A percentile compares a stretch with the other conserved stretches of the same genome.
Evolutionary conservation across 2,113 vertebrate species (phyloP).

Genomic region (Heterocephalus glaber): DNA sequence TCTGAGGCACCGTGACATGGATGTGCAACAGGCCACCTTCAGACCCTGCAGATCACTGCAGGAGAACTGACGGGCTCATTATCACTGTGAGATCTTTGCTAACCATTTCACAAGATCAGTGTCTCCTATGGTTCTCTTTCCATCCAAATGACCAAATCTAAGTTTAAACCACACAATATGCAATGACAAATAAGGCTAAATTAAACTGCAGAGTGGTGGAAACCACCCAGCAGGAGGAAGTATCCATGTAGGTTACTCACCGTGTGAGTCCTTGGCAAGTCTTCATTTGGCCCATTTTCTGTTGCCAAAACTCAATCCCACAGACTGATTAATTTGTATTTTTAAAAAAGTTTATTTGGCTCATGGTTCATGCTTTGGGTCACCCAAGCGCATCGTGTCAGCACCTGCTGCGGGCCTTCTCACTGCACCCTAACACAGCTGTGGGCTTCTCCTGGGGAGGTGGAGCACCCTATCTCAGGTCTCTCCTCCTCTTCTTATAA

Average conservation of each 20-base stretch:
- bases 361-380: neutral
- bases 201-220: neutral
- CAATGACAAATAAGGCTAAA: neutral
- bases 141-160: neutral
- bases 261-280: accelerated
- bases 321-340: neutral
- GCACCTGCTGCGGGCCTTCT: neutral
- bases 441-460: too few relatives aligned
- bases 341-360: neutral
- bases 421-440: accelerated
- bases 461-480: neutral
- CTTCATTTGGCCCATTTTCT: too few relatives aligned
- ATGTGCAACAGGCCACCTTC: neutral
- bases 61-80: neutral
- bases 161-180: neutral
- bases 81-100: neutral
- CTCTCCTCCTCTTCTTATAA: neutral
- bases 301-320: neutral
- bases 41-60: neutral
- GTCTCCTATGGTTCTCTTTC: neutral
- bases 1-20: neutral
- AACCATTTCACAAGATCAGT: neutral
- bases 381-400: too few relatives aligned
- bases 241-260: neutral
- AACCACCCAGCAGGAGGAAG: neutral